Percentiles rank a stretch among this genome's conserved stretches.
Conservation (phyloP, 2,888 invertebrate genomes). For the Spodoptera littoralis region DNA sequence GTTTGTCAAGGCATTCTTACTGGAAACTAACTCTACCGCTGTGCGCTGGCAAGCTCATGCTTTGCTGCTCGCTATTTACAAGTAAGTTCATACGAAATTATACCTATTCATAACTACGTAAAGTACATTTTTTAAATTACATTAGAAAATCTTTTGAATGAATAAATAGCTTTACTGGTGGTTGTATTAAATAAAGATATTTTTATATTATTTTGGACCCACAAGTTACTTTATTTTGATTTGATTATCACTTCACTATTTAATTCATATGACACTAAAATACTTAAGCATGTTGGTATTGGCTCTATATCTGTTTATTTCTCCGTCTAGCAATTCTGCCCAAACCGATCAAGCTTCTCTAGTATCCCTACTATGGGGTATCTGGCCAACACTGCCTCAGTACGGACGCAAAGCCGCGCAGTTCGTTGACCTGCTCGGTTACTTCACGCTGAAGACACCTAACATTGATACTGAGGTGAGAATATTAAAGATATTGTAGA, state of each 20-base stretch:
- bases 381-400: constrained; percentile 96
- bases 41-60: constrained; percentile 99
- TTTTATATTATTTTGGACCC: too few species aligned
- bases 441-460: constrained; percentile 96
- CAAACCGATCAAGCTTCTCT: constrained; percentile 93
- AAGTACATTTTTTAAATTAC: too few species aligned
- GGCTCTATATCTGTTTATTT: too few species aligned
- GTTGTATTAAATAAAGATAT: too few species aligned
- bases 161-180: too few species aligned
- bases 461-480: constrained; percentile 90
- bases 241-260: too few species aligned
- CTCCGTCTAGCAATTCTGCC: constrained; percentile 91
- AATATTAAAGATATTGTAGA: background rate
- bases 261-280: too few species aligned
- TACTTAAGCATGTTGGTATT: too few species aligned
- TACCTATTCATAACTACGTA: too few species aligned
- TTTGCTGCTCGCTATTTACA: constrained; percentile 94
- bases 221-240: too few species aligned
- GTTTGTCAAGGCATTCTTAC: constrained; percentile 96
- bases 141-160: too few species aligned
- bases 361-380: constrained; percentile 95
- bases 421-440: constrained; percentile 98
- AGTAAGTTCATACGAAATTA: constrained; percentile 80
- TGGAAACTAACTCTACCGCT: constrained; percentile 97
- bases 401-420: constrained; percentile 98